These are phyloP conservation scores for Jordanella pulchra DNA, from an alignment of 2,797 vertebrate genomes.

Conservation along the genomic window DNA sequence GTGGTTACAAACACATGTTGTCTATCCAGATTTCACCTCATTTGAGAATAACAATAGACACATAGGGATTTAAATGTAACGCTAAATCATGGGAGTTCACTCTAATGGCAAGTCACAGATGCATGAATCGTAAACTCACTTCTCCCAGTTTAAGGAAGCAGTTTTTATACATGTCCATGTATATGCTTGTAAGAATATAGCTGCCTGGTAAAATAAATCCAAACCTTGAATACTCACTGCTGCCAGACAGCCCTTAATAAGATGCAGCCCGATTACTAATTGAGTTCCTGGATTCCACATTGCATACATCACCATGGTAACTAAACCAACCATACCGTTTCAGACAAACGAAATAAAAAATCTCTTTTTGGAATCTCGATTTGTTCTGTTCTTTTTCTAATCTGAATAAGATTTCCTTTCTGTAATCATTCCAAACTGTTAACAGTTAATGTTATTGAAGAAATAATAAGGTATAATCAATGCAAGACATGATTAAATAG, in stretches of 20 bases:
- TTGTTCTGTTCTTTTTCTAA: constrained; percentile 32
- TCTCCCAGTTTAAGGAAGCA: constrained; percentile 29
- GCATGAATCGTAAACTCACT: constrained; percentile 43
- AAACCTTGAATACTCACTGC: constrained; percentile 41
- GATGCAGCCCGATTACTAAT: constrained; percentile 80
- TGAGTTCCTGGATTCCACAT: constrained; percentile 79
- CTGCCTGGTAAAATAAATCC: constrained; percentile 52
- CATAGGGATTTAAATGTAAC: constrained; percentile 59
- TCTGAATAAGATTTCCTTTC: constrained; percentile 45
- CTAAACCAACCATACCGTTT: constrained; percentile 63
- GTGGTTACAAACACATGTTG: constrained; percentile 69
- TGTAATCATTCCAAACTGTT: constrained; percentile 35
- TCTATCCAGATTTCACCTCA: constrained; percentile 72
- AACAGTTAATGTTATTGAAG: constrained; percentile 43
- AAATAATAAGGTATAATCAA: constrained; percentile 59
- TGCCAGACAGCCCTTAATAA: constrained; percentile 72
- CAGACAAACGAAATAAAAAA: constrained; percentile 24
- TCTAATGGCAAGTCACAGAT: constrained; percentile 61
- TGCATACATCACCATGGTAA: constrained; percentile 79
- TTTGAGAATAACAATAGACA: constrained; percentile 68
- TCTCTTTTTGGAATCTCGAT: constrained; percentile 27
- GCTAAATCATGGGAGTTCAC: constrained; percentile 42
- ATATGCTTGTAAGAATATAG: constrained; percentile 34
- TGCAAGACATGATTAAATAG: constrained; percentile 47
- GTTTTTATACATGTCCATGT: constrained; percentile 29